phyloP scores from a whole-genome alignment of 1,140 invertebrate genomes.

The Euura lappo region DNA sequence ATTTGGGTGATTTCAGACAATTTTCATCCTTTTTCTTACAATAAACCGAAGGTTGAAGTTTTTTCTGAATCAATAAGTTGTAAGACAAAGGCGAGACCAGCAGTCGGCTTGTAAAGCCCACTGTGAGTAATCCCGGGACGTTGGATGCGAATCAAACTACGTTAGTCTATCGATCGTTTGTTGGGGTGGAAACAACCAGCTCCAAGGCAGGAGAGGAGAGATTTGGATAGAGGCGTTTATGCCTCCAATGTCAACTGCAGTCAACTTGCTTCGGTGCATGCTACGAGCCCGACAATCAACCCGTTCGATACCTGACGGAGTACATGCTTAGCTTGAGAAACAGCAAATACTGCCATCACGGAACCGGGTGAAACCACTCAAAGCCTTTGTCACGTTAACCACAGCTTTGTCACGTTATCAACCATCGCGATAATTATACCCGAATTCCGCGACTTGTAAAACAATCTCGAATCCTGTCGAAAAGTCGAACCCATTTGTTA shows the following conservation, averaged over 20 bases:
- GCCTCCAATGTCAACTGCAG: neutral
- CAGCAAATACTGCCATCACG: neutral
- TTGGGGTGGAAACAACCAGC: neutral
- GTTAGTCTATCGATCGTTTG: neutral
- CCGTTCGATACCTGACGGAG: neutral
- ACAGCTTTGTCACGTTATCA: too few species aligned
- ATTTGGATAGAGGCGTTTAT: neutral
- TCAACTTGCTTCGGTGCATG: neutral
- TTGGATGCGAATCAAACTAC: neutral
- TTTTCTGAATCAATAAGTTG: too few species aligned
- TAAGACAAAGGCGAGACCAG: too few species aligned
- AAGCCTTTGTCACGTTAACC: neutral
- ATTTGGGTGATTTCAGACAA: too few species aligned
- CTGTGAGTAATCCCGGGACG: neutral
- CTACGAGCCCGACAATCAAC: neutral
- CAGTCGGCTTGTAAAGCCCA: too few species aligned
- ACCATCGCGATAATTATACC: too few species aligned
- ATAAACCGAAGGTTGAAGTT: too few species aligned
- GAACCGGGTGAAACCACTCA: neutral
- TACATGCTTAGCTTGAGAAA: constrained; percentile 5
- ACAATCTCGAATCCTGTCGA: too few species aligned
- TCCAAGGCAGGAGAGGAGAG: neutral
- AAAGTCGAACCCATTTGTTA: too few species aligned
- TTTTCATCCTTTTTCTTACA: too few species aligned
- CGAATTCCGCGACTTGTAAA: too few species aligned